Evolutionary conservation across 2,888 invertebrate species (phyloP).

Genomic region (Dolichomitus sp.): DNA sequence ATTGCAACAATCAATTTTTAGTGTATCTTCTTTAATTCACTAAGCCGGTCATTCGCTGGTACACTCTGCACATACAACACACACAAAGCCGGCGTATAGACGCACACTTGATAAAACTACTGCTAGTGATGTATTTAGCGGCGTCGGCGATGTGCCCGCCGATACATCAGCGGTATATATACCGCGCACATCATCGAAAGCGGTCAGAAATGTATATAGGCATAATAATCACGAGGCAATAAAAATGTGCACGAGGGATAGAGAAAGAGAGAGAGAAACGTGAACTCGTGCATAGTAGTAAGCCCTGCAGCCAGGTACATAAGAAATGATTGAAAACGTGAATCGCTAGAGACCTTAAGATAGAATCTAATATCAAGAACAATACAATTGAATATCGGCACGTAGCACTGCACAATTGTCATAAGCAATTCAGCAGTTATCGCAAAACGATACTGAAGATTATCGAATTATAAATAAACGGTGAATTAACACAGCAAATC

Average conservation of each 20-base stretch:
- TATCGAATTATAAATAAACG: conserved; percentile 4
- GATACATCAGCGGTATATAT: neutral
- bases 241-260: conserved; percentile 18
- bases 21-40: neutral
- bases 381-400: neutral
- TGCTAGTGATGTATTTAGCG: conserved; percentile 5
- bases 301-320: conserved; percentile 23
- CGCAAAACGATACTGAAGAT: neutral
- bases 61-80: conserved; percentile 1
- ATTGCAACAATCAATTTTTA: neutral
- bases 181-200: conserved; percentile 21
- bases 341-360: neutral
- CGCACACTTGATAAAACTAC: conserved; percentile 11
- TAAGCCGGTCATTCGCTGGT: conserved; percentile 20
- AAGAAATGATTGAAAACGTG: conserved; percentile 16
- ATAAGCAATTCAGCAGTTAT: neutral
- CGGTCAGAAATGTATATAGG: neutral
- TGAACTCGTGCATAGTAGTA: neutral
- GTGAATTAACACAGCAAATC: neutral
- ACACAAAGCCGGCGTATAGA: conserved; percentile 15
- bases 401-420: neutral
- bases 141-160: neutral
- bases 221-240: neutral
- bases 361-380: neutral
- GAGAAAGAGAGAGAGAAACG: neutral